Evolutionary conservation across 2,797 vertebrate species (phyloP).

Genomic region (Todus mexicanus): DNA sequence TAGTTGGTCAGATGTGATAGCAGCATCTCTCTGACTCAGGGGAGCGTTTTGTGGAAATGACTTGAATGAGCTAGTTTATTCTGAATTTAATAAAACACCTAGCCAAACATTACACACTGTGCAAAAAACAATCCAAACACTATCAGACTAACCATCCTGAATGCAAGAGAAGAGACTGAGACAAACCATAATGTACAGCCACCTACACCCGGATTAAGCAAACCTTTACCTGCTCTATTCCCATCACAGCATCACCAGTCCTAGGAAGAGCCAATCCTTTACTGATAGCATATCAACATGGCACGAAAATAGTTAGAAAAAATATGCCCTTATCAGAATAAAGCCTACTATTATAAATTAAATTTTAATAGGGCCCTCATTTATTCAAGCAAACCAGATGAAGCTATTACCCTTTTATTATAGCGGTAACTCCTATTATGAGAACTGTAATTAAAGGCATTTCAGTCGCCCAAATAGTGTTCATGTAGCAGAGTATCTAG

Average conservation of each 20-base stretch:
- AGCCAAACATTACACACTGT: not conserved
- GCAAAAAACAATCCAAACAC: not conserved
- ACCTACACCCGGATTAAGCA: not conserved
- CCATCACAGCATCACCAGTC: not conserved
- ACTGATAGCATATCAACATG: not conserved
- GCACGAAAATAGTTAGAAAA: not conserved
- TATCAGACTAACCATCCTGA: not conserved
- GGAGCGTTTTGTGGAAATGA: not conserved
- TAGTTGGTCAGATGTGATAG: not conserved
- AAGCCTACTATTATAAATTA: not conserved
- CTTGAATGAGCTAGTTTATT: not conserved
- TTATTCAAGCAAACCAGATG: conserved; percentile 12
- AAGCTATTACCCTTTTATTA: conserved; percentile 8
- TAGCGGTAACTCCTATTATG: not conserved
- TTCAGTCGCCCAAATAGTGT: not conserved
- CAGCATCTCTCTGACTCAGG: not conserved
- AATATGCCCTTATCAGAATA: not conserved
- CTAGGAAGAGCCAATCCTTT: not conserved
- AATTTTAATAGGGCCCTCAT: conserved; percentile 3
- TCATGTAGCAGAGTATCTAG: not conserved
- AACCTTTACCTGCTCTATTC: not conserved
- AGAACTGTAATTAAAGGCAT: conserved; percentile 26
- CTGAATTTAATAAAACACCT: not conserved
- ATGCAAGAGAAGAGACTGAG: not conserved
- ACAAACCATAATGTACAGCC: not conserved